Base-by-base conservation (phyloP, 2,888 invertebrate species). In the Seladonia tumulorum region DNA sequence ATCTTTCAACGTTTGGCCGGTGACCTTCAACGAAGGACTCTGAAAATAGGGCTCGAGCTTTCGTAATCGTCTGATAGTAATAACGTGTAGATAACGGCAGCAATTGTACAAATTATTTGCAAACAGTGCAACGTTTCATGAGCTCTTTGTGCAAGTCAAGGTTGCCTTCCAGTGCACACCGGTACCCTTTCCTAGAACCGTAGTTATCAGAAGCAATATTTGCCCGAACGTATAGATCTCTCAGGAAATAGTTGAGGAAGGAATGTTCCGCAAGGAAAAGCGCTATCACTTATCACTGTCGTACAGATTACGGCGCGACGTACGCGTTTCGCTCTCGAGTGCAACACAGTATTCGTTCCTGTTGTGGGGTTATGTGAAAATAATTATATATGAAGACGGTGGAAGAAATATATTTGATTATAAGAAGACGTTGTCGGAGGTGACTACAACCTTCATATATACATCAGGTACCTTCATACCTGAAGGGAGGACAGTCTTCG, bases 231-330 rank as follows among this genome's bases (percentile, higher is more conserved):
- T 82, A 75, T 85, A 79, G 78, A 82, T 85, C 79, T 76, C 82
- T 25, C 79, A 72, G 79, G 85, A 87, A 85, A 82, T 47, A 66
- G 79, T 72, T 76, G 77, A 57, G 57, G 63, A 74, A 87, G 76
- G 73, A 85, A 76, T 22, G 66, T 53, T 39, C 63, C 35, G 73
- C 47, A 82, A 82, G 35, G 35, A 22, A 49, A 22, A 49, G 12
- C 76, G 47, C 63, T 87, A 85, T 87, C 87, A 74, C 79, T 85
- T 87, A 87, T 87, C 82, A 63, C 60, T 5, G 79, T 16, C 72
- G 5, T n/a, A 71, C 68, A 76, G 86, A 87, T 85, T 87, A 79
- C 82, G 70, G 45, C n/a, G 49, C 18, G 18, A 47, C 66, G 72
- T 76, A n/a, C 39, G 60, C 68, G 68, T 70, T 82, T 63, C 72